Evolutionary conservation across 1,140 invertebrate species (phyloP).

Genomic region (Eciton burchellii): DNA sequence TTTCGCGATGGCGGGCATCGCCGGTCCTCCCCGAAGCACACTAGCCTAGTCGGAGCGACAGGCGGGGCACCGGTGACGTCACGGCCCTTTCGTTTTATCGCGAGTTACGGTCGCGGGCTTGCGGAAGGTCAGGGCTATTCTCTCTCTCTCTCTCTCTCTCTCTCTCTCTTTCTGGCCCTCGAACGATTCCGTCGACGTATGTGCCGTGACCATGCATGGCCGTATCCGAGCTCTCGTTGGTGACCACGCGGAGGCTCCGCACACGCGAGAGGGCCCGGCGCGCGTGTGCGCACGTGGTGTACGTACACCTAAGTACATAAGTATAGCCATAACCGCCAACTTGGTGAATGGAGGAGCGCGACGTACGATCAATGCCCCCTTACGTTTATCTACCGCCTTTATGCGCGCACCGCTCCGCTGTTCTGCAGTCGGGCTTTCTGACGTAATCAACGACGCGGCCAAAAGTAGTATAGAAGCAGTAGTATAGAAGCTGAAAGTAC

Average conservation of each 20-base stretch:
- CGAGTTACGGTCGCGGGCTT: constrained; percentile 67
- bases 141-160: constrained; percentile 50
- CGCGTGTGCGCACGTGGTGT: constrained; percentile 62
- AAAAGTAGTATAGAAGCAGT: too few relatives aligned
- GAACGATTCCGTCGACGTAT: constrained; percentile 66
- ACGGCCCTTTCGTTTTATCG: constrained; percentile 72
- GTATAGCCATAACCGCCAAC: constrained; percentile 77
- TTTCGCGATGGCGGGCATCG: not conserved
- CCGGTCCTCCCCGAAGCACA: not conserved
- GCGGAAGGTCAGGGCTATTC: constrained; percentile 80
- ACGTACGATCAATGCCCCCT: constrained; percentile 77
- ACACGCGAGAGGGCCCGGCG: constrained; percentile 41
- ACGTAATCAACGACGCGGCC: constrained; percentile 20
- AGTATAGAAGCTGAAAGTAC: not conserved
- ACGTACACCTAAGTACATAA: constrained; percentile 76
- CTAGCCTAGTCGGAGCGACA: constrained; percentile 5
- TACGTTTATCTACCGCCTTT: constrained; percentile 73
- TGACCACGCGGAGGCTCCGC: constrained; percentile 57
- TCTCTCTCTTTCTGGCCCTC: constrained; percentile 56
- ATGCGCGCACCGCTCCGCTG: constrained; percentile 64
- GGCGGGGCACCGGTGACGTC: constrained; percentile 63
- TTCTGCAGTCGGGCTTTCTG: constrained; percentile 27
- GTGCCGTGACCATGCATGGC: constrained; percentile 72
- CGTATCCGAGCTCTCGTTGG: constrained; percentile 64
- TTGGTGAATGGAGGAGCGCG: constrained; percentile 79